A percentile compares a stretch with the other conserved stretches of the same genome.
Evolutionary conservation across 2,888 invertebrate species (phyloP).

Genomic region (Heterodera filipjevi): DNA sequence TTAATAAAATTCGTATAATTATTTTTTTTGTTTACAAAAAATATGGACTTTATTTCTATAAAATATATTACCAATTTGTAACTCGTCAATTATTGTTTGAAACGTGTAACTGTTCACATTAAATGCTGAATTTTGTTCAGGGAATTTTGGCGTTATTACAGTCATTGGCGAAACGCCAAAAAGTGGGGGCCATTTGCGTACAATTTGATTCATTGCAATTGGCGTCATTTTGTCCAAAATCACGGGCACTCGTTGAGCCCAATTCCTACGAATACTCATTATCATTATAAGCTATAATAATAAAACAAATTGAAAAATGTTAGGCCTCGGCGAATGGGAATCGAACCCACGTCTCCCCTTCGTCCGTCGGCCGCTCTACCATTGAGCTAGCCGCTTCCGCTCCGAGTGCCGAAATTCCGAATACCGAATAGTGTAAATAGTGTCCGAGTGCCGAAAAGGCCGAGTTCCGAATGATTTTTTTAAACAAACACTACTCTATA

Average conservation of each 20-base stretch:
- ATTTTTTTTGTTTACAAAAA: not conserved
- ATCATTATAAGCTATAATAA: no score
- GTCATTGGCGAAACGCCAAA: conserved; percentile 6
- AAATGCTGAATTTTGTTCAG: conserved; percentile 22
- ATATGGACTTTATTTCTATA: not conserved
- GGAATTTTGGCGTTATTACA: conserved; percentile 22
- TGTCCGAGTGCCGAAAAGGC: no score
- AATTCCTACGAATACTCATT: not conserved
- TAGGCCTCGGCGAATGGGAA: no score
- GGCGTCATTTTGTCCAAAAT: not conserved
- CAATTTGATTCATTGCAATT: not conserved
- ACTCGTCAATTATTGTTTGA: conserved; percentile 13
- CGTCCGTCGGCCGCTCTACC: no score
- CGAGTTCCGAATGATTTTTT: no score
- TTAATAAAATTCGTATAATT: not conserved
- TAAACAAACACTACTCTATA: no score
- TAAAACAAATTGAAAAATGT: no score
- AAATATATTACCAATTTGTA: not conserved
- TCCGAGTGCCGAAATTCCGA: no score
- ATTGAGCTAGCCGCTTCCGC: no score
- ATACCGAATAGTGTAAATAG: no score
- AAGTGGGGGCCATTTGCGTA: not conserved
- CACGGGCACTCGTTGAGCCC: not conserved
- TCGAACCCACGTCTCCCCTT: no score
- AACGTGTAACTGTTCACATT: conserved; percentile 12